Base-by-base conservation (phyloP, 2,797 vertebrate genomes). In the Adelosebastes latens region DNA sequence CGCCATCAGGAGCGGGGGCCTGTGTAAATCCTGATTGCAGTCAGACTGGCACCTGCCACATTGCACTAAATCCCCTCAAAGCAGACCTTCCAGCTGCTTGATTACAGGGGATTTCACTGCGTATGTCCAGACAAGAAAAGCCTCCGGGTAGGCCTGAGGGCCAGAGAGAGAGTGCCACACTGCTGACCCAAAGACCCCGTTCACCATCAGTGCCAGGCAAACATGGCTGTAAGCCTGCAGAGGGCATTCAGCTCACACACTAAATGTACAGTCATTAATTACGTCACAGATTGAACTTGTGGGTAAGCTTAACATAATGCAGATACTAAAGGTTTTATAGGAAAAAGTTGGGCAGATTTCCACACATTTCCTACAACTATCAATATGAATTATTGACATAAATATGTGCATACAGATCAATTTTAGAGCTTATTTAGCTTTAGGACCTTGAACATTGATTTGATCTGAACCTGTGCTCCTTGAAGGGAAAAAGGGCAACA, bases 31-130 rank as follows among this genome's bases (percentile, higher is more conserved):
- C 85, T 87, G 86, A 92, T 86, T 88, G 76, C 81, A 77, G 84
- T 81, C 80, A 86, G 90, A 93, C 82, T 88, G 91, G 92, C 89
- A 90, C 83, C 79, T 91, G 88, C 88, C 89, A 88, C 88, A 79
- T 8, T 76, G 80, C 84, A 78, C 77, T 71, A 93, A 95, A 95
- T 91, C 92, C 87, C 88, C 79, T 90, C 75, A 86, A 79, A 91
- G 88, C 64, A 31, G 86, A 71, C 81, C 73, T 78, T 89, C 85
- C 88, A 92, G 92, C 91, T 93, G 85, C 82, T 89, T 93, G 92
- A 92, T 94, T 93, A 93, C 85, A 85, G 75, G 66, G 83, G 92
- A 93, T 92, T 92, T 93, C 60, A 65, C 83, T 79, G 76, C 46
- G n/a, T 81, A 80, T 75, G 84, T 85, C 79, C 76, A 64, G 60